Percentiles rank a stretch among this genome's conserved stretches.
Conservation (phyloP, 2,797 vertebrate species). For the Dromococcyx pavoninus region DNA sequence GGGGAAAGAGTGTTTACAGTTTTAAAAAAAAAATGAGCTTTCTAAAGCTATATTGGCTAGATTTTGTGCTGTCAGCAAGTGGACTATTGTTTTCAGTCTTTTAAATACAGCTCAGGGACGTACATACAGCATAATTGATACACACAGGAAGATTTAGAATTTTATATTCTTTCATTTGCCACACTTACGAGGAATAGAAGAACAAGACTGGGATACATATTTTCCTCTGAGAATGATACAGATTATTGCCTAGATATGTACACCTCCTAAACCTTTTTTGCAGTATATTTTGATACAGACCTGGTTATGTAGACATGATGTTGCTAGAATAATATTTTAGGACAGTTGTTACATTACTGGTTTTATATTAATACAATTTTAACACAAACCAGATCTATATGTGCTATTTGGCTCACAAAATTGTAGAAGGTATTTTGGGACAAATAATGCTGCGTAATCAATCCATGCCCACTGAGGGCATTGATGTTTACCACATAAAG, state of each 20-base stretch:
- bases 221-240: constrained; percentile 65
- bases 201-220: constrained; percentile 63
- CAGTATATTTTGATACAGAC: constrained; percentile 50
- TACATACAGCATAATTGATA: constrained; percentile 61
- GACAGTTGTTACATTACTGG: too few species aligned
- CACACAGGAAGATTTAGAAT: constrained; percentile 58
- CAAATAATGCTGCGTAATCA: background rate
- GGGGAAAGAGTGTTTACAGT: constrained; percentile 39
- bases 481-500: background rate
- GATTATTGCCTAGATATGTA: constrained; percentile 66
- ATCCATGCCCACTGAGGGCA: background rate
- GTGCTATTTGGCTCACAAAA: background rate
- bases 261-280: constrained; percentile 47
- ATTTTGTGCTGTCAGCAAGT: constrained; percentile 71
- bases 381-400: background rate
- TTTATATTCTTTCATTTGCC: constrained; percentile 66
- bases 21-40: constrained; percentile 51
- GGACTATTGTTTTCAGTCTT: constrained; percentile 71
- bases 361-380: background rate
- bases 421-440: background rate
- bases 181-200: constrained; percentile 45
- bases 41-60: constrained; percentile 58
- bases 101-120: constrained; percentile 68
- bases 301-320: constrained; percentile 29
- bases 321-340: constrained; percentile 49